These are phyloP conservation scores for Drosophila ananassae DNA, from an alignment of 1,140 invertebrate species.

Conservation along the genomic window DNA sequence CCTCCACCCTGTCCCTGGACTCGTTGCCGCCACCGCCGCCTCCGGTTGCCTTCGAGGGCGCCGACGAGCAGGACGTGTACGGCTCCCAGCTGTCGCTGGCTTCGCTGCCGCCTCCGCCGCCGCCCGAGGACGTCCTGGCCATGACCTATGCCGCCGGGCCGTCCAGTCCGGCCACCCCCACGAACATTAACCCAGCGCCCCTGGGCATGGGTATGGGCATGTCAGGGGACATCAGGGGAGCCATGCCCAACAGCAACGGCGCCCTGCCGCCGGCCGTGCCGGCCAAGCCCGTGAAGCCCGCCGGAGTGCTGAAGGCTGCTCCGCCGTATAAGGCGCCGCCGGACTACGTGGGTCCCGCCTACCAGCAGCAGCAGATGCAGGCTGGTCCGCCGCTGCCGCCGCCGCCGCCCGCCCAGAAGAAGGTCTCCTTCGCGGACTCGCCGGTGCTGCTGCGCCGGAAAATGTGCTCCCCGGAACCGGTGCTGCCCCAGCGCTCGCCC, in stretches of 20 bases:
- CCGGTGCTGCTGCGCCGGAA: conserved; percentile 80
- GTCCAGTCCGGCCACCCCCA: conserved; percentile 45
- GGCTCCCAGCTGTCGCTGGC: conserved; percentile 88
- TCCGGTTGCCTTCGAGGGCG: conserved; percentile 86
- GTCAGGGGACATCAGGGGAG: background rate
- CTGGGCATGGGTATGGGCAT: conserved; percentile 18
- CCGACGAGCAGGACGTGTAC: conserved; percentile 87
- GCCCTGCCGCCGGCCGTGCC: conserved; percentile 73
- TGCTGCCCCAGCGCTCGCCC: conserved; percentile 53
- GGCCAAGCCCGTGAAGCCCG: conserved; percentile 77
- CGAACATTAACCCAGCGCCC: conserved; percentile 17
- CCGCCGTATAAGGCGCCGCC: conserved; percentile 83
- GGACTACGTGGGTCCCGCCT: conserved; percentile 72
- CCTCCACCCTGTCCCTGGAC: conserved; percentile 90
- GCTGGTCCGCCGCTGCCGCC: conserved; percentile 26
- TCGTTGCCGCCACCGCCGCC: conserved; percentile 91
- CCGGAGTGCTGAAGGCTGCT: conserved; percentile 59
- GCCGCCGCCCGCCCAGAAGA: conserved; percentile 68
- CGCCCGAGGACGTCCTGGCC: conserved; percentile 85
- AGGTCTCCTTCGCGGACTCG: conserved; percentile 82
- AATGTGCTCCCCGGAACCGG: conserved; percentile 80
- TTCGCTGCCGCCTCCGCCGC: conserved; percentile 89
- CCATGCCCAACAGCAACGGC: conserved; percentile 57
- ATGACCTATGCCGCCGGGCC: conserved; percentile 39
- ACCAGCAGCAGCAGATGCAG: conserved; percentile 1